Percentiles rank a stretch among this genome's conserved stretches.
phyloP scores from a whole-genome alignment of 1,140 invertebrate species.

The Mycetomoellerius zeteki region DNA sequence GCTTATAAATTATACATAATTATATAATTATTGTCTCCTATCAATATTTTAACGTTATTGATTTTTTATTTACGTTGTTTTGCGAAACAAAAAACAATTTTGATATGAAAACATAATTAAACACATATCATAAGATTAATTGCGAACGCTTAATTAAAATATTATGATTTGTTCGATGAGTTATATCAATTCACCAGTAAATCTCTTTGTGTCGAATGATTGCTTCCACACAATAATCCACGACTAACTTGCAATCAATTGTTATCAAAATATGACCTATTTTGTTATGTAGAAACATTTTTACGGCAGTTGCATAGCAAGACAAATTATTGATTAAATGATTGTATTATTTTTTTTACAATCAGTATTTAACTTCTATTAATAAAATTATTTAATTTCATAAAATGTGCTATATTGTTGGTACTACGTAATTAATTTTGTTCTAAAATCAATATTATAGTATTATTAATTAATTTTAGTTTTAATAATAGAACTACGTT shows the following conservation, averaged over 20 bases:
- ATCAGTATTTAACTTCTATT: background rate
- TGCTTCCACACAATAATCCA: conserved; percentile 30
- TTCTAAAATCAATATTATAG: background rate
- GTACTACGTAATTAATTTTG: background rate
- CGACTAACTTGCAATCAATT: conserved; percentile 39
- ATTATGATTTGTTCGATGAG: conserved; percentile 53
- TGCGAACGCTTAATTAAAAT: conserved; percentile 57
- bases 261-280: conserved; percentile 19
- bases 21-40: background rate
- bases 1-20: conserved; percentile 2
- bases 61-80: conserved; percentile 1
- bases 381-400: conserved; percentile 8
- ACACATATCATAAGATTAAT: conserved; percentile 6
- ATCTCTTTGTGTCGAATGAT: conserved; percentile 67
- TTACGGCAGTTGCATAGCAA: background rate
- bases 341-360: background rate
- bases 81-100: background rate
- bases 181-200: conserved; percentile 65
- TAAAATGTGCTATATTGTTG: background rate
- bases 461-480: background rate
- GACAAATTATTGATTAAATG: background rate
- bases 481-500: background rate
- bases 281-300: background rate
- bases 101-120: background rate
- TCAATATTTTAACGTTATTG: background rate